phyloP scores from a whole-genome alignment of 2,113 vertebrate genomes.

The Rhabdornis inornatus region DNA sequence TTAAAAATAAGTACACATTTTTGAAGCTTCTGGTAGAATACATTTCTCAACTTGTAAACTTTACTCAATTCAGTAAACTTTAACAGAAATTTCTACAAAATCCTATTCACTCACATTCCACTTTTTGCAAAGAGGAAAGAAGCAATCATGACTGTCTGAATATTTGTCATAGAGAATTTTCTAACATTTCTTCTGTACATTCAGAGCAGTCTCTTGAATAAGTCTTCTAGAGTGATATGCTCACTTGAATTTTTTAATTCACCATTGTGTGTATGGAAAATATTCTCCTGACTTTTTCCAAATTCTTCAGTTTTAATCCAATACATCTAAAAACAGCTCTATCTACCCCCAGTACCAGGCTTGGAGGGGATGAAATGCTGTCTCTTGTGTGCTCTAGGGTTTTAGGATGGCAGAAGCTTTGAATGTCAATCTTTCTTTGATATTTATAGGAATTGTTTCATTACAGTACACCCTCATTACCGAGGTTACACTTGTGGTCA shows the following conservation, averaged over 20 bases:
- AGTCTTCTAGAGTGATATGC: neutral
- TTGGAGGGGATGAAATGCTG: neutral
- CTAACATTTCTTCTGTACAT: neutral
- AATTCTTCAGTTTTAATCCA: neutral
- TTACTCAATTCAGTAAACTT: neutral
- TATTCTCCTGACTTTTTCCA: neutral
- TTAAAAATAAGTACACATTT: neutral
- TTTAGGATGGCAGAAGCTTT: neutral
- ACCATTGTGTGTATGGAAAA: neutral
- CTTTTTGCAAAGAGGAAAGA: neutral
- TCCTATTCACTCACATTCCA: neutral
- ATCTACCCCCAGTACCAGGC: neutral
- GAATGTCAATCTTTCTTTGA: constrained; percentile 1
- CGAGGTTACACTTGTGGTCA: neutral
- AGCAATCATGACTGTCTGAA: neutral
- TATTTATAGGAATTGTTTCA: constrained; percentile 20
- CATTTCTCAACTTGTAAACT: neutral
- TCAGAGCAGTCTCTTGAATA: neutral
- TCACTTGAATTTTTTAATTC: neutral
- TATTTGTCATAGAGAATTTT: neutral
- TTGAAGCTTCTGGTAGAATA: neutral
- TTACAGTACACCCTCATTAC: neutral
- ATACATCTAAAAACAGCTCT: neutral
- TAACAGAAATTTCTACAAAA: neutral
- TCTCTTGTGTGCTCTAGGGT: neutral